Percentiles rank a stretch among this genome's conserved stretches.
Evolutionary conservation across 2,113 vertebrate genomes (phyloP).

Genomic region (Gambusia affinis): DNA sequence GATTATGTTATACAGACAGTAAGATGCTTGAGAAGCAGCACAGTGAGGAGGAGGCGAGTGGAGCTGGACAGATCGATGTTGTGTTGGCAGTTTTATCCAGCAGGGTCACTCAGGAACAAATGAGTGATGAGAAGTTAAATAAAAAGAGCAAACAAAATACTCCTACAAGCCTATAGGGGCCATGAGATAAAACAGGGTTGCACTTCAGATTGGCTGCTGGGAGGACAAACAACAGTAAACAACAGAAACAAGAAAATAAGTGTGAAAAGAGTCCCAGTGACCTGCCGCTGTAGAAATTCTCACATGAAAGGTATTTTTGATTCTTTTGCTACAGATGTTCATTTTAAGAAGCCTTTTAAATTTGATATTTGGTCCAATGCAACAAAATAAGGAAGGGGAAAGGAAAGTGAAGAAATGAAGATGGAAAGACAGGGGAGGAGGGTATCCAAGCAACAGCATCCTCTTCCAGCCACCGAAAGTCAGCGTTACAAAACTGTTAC

Average conservation of each 20-base stretch:
- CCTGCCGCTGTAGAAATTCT: neutral
- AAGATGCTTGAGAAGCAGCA: slow-evolving; percentile 33
- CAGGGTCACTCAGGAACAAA: slow-evolving; percentile 61
- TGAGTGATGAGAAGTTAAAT: slow-evolving; percentile 48
- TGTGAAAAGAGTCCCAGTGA: slow-evolving; percentile 1
- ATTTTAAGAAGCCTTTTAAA: slow-evolving; percentile 5
- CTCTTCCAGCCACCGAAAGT: slow-evolving; percentile 66
- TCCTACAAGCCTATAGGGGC: slow-evolving; percentile 36
- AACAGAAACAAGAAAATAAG: neutral
- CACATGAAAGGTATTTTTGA: neutral
- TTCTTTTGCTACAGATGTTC: neutral
- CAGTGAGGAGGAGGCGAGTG: slow-evolving; percentile 32
- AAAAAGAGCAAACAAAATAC: slow-evolving; percentile 47
- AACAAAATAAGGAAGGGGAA: slow-evolving; percentile 21
- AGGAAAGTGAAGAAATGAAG: slow-evolving; percentile 32
- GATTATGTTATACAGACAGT: slow-evolving; percentile 30
- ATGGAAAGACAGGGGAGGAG: slow-evolving; percentile 46
- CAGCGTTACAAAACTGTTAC: slow-evolving; percentile 51
- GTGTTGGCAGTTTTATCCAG: slow-evolving; percentile 40
- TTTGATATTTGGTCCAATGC: slow-evolving; percentile 24
- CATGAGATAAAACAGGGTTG: slow-evolving; percentile 30
- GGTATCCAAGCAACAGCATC: slow-evolving; percentile 82
- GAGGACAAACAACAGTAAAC: slow-evolving; percentile 5
- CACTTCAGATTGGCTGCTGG: slow-evolving; percentile 10
- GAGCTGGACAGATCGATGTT: slow-evolving; percentile 40